Evolutionary conservation across 2,113 vertebrate genomes (phyloP), one percentile per base, ranked within the genome.

Genomic region (Hippocampus barbouri): DNA sequence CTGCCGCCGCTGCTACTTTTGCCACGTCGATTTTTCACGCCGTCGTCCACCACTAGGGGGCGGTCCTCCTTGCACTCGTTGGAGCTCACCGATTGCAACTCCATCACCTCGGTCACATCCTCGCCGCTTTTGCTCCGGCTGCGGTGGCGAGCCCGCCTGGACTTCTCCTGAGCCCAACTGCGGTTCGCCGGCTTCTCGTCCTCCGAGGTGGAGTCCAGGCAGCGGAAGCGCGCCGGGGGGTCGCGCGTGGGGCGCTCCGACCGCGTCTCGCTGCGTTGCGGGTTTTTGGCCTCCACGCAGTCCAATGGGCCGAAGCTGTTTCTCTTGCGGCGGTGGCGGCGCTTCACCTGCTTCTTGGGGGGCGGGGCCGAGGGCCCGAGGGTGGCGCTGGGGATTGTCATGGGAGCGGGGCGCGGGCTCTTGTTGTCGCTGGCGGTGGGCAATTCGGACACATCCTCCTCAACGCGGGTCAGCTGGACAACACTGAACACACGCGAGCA

Each of bases 121-220:
- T 78, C 64, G 0, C n/a, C 34, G 30, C 16, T 66, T 66, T 76
- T 86, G 20, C 87, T 81, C 14, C 85, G 91, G 27, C 82, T 89
- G 66, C 75, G 90, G 75, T 88, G 93, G 61, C 91, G 89, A 12
- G 83, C 90, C 77, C 90, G 93, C 65, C 88, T 83, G n/a, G 92
- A 92, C 78, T 93, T 95, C 85, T 94, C 91, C 79, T 91, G 92
- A 8, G 89, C 93, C 94, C 89, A 97, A 77, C 91, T 94, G 78
- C 93, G 94, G 78, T 89, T 72, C 79, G 93, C 90, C 92, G 92
- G 91, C 7, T 57, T 71, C 25, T 92, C 91, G 62, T 90, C 90
- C 14, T 95, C 95, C 18, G 53, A 49, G 94, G 64, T 74, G 5
- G 30, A 75, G 4, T 76, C 79, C 5, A 89, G 82, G 87, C 69